Base-by-base conservation (phyloP, 2,888 invertebrate genomes). In the Agrochola lota region DNA sequence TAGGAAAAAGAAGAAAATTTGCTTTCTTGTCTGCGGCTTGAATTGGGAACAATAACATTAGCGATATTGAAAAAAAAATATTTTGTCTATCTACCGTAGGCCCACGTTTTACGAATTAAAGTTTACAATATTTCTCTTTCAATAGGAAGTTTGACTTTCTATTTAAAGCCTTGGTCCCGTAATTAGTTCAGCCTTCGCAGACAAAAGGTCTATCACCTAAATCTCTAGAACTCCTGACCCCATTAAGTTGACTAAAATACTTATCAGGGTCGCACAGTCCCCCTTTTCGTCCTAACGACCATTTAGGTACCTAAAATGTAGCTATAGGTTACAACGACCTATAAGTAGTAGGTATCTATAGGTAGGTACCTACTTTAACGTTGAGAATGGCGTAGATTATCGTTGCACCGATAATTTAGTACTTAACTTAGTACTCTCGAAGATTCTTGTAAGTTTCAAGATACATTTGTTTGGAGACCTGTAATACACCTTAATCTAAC, bases 231-330 rank as follows among this genome's bases (percentile, higher is more conserved):
- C 67, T 67, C 57, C 59, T 30, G 52, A 64, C 57, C 63, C 30
- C 55, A 81, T 73, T 80, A 40, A 20, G 12, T 68, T 60, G 20
- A 55, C 81, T 73, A 67, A 83, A 80, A 85, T 64, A 81, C 73
- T 74, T 77, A 85, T 62, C 77, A 15, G 85, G 81, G 71, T 74
- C n/a, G 52, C 40, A 52, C 63, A 57, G 67, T 2, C 73, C 59
- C 57, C 66, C 72, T 67, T 75, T 55, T 76, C 46, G 57, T 49
- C 76, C 63, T 71, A 73, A 80, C 26, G 30, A 12, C 59, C 9
- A 60, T 23, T 71, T 55, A n/a, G 55, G 63, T 43, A 35, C 43
- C 66, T 30, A 81, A 76, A 80, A 49, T 63, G 15, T 67, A 76
- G 62, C n/a, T 71, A 30, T 57, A 55, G 35, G 26, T 67, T 67